Base-by-base conservation (phyloP, 2,113 vertebrate genomes). In the Setophaga petechia region DNA sequence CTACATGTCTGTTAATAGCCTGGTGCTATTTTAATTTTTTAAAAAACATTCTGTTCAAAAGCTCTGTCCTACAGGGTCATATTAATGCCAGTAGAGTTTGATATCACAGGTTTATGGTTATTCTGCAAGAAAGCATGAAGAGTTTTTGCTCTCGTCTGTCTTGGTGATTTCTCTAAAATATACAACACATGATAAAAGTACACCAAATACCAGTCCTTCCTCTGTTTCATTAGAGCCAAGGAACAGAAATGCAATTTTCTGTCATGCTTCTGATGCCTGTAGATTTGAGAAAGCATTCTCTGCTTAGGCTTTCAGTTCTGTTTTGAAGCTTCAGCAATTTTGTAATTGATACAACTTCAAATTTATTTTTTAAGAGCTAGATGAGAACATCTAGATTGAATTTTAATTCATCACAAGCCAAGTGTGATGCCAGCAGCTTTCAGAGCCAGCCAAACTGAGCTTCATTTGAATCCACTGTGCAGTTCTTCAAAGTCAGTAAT, bases 321-420 rank as follows among this genome's bases (percentile, higher is more conserved):
- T 81, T 94, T 59, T 71, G 57, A 93, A 92, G 69, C 66, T 81
- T 77, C 84, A 75, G 39, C 83, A 88, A 14, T 90, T 93, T 89
- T 87, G 31, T 51, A 92, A 62, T 46, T 62, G 67, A 83, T 66
- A 49, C 4, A 54, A n/a, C 31, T 77, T 68, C 11, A 8, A 67
- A 24, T 37, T 62, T 80, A 15, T 35, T 68, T 79, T 94, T 63
- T 35, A 75, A 74, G 54, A 86, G 63, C 68, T 67, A 58, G 72
- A 90, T 77, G 72, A 66, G 77, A 93, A 87, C 68, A 75, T 68
- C 22, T 61, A 54, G 44, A 91, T 49, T 75, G 79, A 63, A 68
- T 90, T 93, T 89, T 72, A 69, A 84, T 95, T 94, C 61, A 71
- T 91, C 35, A 46, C 37, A 47, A 76, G 65, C 81, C 66, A 82